phyloP scores from a whole-genome alignment of 2,888 invertebrate species.

The Escarpia spicata region DNA sequence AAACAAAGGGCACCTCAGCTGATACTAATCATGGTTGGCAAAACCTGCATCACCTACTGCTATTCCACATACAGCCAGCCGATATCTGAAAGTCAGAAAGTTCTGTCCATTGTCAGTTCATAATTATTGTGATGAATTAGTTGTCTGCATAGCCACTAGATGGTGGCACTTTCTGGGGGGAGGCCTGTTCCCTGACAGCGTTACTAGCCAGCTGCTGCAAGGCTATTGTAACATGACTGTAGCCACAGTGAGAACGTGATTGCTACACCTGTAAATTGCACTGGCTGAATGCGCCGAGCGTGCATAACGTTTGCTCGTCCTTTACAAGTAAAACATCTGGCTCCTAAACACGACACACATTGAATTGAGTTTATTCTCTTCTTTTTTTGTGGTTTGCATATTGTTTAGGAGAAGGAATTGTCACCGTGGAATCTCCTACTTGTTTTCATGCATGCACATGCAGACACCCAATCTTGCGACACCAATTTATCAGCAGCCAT shows the following conservation, averaged over 20 bases:
- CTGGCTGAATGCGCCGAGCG: neutral
- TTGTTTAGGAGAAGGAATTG: no score
- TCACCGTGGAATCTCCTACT: no score
- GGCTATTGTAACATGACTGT: neutral
- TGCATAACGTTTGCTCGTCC: neutral
- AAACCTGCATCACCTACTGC: neutral
- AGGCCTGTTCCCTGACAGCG: neutral
- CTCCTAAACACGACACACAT: neutral
- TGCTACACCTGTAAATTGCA: conserved; percentile 13
- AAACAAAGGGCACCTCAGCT: neutral
- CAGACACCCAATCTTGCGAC: neutral
- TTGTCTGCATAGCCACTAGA: neutral
- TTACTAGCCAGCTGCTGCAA: neutral
- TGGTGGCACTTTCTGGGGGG: neutral
- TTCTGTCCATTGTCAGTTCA: neutral
- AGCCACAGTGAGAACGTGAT: neutral
- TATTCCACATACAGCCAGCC: neutral
- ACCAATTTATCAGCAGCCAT: neutral
- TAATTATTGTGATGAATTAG: neutral
- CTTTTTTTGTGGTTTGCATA: neutral
- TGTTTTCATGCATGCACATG: neutral
- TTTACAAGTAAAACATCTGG: neutral
- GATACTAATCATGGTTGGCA: neutral
- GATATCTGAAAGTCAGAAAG: neutral
- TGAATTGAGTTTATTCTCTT: neutral